Evolutionary conservation across 2,113 vertebrate species (phyloP).

Genomic region (Oophaga pumilio): DNA sequence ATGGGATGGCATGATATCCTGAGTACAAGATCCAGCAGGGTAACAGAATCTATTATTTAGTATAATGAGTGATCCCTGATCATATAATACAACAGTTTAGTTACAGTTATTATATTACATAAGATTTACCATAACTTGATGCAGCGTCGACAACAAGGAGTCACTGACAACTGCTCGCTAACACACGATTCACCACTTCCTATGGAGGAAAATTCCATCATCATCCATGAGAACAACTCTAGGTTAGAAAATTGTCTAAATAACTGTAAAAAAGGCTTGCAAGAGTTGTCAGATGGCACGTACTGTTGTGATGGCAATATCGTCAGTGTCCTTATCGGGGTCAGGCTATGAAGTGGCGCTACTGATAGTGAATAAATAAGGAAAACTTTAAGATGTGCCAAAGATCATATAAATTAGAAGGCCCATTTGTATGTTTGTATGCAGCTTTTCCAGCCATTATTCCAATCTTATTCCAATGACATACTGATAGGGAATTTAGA

Average conservation of each 20-base stretch:
- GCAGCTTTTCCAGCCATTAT: background rate
- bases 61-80: background rate
- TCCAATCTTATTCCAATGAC: too few relatives aligned
- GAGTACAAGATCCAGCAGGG: too few relatives aligned
- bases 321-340: too few relatives aligned
- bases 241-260: background rate
- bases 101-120: background rate
- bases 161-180: background rate
- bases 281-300: background rate
- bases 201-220: conserved; percentile 2
- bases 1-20: background rate
- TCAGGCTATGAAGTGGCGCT: background rate
- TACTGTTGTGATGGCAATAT: too few relatives aligned
- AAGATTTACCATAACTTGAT: background rate
- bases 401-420: background rate
- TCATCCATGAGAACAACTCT: background rate
- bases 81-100: background rate
- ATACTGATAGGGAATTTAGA: too few relatives aligned
- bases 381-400: background rate
- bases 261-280: background rate
- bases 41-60: background rate
- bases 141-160: background rate
- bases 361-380: background rate
- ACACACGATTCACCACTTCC: conserved; percentile 22
- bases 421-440: background rate